These are phyloP conservation scores for Pangasius sanitwongsei DNA, from an alignment of 2,797 vertebrate species.

Conservation along the genomic window DNA sequence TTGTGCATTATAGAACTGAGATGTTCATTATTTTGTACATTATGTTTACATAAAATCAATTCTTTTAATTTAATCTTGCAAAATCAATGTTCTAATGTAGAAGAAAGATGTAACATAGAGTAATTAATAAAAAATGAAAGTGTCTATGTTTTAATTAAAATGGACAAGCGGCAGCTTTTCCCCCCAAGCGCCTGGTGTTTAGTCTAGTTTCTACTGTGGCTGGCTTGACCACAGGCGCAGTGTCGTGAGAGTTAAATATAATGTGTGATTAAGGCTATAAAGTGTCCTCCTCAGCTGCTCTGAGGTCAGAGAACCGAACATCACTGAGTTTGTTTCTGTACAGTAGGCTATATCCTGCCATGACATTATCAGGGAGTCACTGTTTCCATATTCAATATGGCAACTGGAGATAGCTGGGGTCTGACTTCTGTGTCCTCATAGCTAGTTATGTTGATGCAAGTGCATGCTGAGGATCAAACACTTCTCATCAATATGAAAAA, in stretches of 20 bases:
- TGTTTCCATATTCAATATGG: background rate
- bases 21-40: background rate
- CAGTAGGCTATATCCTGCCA: background rate
- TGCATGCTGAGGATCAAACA: background rate
- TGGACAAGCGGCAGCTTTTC: too few relatives aligned
- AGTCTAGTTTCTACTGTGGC: too few relatives aligned
- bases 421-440: background rate
- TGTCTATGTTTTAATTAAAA: too few relatives aligned
- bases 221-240: too few relatives aligned
- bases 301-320: background rate
- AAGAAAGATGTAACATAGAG: too few relatives aligned
- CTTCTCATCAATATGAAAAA: background rate
- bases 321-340: background rate
- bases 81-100: too few relatives aligned
- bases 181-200: too few relatives aligned
- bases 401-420: background rate
- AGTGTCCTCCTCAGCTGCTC: background rate
- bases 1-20: background rate
- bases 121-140: too few relatives aligned
- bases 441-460: background rate
- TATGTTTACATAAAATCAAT: background rate
- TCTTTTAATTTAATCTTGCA: background rate
- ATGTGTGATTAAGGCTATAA: background rate
- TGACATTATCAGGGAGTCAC: background rate
- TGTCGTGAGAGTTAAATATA: background rate